These are phyloP conservation scores for Pseudopipra pipra DNA, from an alignment of 2,113 vertebrate genomes.

Conservation along the genomic window DNA sequence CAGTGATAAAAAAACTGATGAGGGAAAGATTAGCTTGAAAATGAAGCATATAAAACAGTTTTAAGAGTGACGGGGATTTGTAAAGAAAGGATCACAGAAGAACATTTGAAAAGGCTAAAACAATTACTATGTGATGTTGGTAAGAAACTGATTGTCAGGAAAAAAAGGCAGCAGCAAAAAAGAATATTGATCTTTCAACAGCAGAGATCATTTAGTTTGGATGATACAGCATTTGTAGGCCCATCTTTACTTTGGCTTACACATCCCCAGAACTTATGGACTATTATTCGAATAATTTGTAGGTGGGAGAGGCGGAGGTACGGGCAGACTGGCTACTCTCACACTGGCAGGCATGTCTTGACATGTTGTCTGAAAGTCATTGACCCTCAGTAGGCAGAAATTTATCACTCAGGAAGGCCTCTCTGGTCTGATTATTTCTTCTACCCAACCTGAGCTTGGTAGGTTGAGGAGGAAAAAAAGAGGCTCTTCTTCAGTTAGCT, in stretches of 20 bases:
- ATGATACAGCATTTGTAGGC: not conserved
- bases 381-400: not conserved
- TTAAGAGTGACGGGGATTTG: not conserved
- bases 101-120: not conserved
- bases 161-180: not conserved
- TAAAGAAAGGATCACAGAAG: not conserved
- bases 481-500: not conserved
- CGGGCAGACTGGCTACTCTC: not conserved
- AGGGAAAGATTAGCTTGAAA: not conserved
- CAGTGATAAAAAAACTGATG: not conserved
- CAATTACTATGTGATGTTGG: not conserved
- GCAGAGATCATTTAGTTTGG: not conserved
- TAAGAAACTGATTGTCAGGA: not conserved
- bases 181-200: not conserved
- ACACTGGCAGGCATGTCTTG: not conserved
- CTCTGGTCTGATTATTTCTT: not conserved
- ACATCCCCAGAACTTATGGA: rapidly evolving
- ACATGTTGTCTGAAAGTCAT: not conserved
- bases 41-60: not conserved
- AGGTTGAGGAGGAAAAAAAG: not conserved
- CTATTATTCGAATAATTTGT: not conserved
- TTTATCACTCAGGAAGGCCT: not conserved
- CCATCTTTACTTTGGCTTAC: not conserved
- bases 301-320: rapidly evolving
- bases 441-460: not conserved